Conservation (phyloP, 2,888 invertebrate genomes). For the Cephus runcator region DNA sequence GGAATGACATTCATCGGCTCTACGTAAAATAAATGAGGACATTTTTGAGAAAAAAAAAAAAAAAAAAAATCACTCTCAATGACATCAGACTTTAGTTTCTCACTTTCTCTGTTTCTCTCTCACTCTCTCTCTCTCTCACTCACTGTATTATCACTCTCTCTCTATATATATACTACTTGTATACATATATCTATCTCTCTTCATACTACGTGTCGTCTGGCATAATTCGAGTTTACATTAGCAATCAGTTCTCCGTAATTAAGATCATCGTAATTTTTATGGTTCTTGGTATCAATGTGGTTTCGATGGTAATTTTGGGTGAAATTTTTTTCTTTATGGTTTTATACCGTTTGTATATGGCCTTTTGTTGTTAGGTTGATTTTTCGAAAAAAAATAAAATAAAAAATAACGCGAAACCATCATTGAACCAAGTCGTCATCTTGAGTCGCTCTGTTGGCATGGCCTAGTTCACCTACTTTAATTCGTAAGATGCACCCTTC, state of each 20-base stretch:
- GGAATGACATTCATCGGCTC: constrained; percentile 55
- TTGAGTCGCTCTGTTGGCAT: constrained; percentile 53
- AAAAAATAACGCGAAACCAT: constrained; percentile 29
- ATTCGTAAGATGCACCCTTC: constrained; percentile 49
- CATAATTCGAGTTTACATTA: not conserved
- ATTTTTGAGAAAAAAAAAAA: not conserved
- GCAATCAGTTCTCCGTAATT: not conserved
- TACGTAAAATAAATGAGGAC: constrained; percentile 17
- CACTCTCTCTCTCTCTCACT: not conserved
- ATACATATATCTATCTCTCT: not conserved
- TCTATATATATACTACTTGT: not conserved
- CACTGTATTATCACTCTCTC: not conserved
- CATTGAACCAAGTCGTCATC: constrained; percentile 29
- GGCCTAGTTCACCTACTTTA: constrained; percentile 55
- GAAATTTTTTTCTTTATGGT: not conserved
- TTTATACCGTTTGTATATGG: not conserved
- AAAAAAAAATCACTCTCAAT: not conserved
- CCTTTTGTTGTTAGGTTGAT: not conserved
- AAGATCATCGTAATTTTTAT: not conserved
- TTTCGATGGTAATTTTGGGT: not conserved
- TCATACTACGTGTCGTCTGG: not conserved
- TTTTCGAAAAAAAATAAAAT: not conserved
- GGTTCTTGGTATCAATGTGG: not conserved
- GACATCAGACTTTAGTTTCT: not conserved
- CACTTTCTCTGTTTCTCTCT: not conserved